Base-by-base conservation (phyloP, 2,113 vertebrate species). In the Labeo catla region DNA sequence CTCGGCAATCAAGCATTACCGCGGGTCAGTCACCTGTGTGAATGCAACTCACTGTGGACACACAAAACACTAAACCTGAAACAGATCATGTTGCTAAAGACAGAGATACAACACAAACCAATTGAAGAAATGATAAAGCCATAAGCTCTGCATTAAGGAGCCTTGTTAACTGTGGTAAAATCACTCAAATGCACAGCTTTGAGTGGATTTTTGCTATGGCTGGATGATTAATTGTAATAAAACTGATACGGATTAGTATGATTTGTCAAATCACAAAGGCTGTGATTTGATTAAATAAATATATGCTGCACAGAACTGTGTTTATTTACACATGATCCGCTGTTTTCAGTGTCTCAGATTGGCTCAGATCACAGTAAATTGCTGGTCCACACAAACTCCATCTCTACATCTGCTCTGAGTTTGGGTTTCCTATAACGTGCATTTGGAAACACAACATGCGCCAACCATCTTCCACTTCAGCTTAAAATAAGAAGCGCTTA, bases 21-120 rank as follows among this genome's bases (percentile, higher is more conserved):
- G 70, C 66, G 84, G 85, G 89, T 90, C 90, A 90, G 91, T 93
- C 93, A 94, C 92, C 91, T 94, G 93, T 93, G 89, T 92, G 89
- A 68, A 91, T 66, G 85, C 36, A 76, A 89, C 76, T 84, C 43
- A 65, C 74, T 74, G 36, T 86, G 87, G 89, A 89, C 91, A 92
- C 91, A 92, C 59, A 91, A 76, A 93, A 91, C 92, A 93, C 94
- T 93, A 93, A 88, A 91, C 90, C 87, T 85, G 83, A 87, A 84
- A 65, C 65, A 4, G 76, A 77, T 77, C 49, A 19, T 2, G 12
- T 77, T 77, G 19, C 76, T 54, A 10, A 52, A 77, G 49, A 76
- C 72, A 28, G 4, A 28, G 63, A 66, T 23, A 66, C 12, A 34
- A 74, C 72, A 76, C 72, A 77, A 9, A 76, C n/a, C 49, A 13